Conservation (phyloP, 2,888 invertebrate species). For the Poecilus cupreus region DNA sequence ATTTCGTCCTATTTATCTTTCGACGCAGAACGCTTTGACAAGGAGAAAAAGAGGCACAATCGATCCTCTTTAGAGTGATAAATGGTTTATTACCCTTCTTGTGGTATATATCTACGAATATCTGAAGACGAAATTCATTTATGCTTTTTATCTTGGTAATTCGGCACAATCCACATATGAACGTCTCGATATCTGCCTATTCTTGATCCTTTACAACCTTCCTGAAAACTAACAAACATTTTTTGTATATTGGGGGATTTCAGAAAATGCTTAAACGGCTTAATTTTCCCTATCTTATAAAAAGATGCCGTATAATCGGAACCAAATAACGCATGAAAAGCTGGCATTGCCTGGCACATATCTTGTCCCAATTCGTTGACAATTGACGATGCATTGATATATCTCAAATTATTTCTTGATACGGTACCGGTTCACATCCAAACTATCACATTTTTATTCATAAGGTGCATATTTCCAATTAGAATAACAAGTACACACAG, state of each 20-base stretch:
- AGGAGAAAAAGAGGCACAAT: background rate
- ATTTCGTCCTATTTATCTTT: no score
- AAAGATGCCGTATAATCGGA: background rate
- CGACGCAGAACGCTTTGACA: background rate
- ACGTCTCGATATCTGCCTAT: no score
- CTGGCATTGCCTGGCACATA: no score
- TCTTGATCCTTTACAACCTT: no score
- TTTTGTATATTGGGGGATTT: background rate
- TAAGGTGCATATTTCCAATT: no score
- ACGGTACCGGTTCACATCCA: background rate
- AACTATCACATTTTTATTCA: no score
- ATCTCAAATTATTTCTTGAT: background rate
- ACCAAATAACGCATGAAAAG: background rate
- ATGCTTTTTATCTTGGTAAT: no score
- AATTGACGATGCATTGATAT: background rate
- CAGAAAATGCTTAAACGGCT: background rate
- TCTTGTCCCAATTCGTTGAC: background rate
- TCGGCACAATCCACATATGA: no score
- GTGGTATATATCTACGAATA: background rate
- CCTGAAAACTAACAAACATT: background rate
- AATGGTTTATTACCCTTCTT: slow-evolving; percentile 4
- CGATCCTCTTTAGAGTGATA: background rate
- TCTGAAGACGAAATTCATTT: background rate
- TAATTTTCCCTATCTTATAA: background rate
- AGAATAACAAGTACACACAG: no score